Conservation (phyloP, 1,140 invertebrate species). For the Eupristina koningsbergeri region DNA sequence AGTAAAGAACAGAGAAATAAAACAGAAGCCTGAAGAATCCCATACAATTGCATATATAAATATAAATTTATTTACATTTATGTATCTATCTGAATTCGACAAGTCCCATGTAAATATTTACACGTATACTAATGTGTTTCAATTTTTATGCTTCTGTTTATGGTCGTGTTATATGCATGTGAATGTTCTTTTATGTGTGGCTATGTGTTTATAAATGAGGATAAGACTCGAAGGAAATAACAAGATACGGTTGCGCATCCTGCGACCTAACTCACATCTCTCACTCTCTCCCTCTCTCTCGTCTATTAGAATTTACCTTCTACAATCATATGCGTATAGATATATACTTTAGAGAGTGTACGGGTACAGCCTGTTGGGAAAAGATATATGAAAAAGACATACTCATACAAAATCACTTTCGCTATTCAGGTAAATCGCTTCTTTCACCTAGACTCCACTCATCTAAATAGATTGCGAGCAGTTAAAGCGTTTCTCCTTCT, state of each 20-base stretch:
- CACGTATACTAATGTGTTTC: background rate
- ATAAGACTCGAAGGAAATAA: background rate
- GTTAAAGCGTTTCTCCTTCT: background rate
- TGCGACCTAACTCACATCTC: background rate
- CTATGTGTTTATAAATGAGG: background rate
- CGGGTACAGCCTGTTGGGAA: too few relatives aligned
- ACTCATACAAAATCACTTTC: background rate
- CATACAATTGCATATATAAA: background rate
- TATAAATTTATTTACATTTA: too few relatives aligned
- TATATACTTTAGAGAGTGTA: background rate
- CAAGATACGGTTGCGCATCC: background rate
- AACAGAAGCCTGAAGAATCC: background rate
- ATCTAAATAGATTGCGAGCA: background rate
- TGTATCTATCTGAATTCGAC: too few relatives aligned
- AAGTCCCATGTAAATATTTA: background rate
- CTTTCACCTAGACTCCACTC: background rate
- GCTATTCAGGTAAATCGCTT: background rate
- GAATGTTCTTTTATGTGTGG: background rate
- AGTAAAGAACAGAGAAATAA: background rate
- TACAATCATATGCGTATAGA: background rate
- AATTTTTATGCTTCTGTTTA: too few relatives aligned
- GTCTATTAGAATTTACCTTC: slow-evolving; percentile 26
- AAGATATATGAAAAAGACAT: too few relatives aligned
- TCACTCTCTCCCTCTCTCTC: slow-evolving; percentile 14
- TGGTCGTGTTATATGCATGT: background rate